Base-by-base conservation (phyloP, 2,888 invertebrate species). In the Crossocerus cetratus region DNA sequence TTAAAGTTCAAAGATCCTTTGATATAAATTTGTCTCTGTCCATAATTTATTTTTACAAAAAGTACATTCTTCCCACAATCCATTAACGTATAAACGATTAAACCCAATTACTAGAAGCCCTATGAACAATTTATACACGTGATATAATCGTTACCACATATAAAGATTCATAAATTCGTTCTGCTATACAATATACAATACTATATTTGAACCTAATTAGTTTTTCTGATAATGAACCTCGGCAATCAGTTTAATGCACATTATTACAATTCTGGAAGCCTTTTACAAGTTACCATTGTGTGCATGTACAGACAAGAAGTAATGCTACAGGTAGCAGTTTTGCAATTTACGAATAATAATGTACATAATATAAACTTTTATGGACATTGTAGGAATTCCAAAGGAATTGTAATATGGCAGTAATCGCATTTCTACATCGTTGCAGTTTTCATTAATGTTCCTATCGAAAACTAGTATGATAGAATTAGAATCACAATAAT, bases 201-300 rank as follows among this genome's bases (percentile, higher is more conserved):
- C 32, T 69, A 69, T 66, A 55, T 66, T 53, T 49, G 63, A 64
- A 59, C 65, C 49, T 45, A 61, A 70, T 70, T 68, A 67, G 62
- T 65, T 71, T 71, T 65, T 71, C 68, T 68, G 71, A 75, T 65
- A 68, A 75, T 66, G 65, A 72, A 16, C 56, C 55, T 54, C 59
- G 32, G 18, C n/a, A 21, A 20, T 44, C 55, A 23, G 8, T 32
- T 53, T 16, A 8, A 20, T 0, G 20, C 42, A 18, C 22, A 32
- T 22, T 49, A 49, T 49, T 21, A 45, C 43, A 14, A 21, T 44
- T 49, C 18, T 53, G 53, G 54, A 62, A 54, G 53, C 4, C 11
- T 43, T 58, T 58, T 2, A 4, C 21, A 59, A 42, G 60, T 56
- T 70, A 67, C 64, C 44, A n/a, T 58, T 21, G 53, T 58, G 54